Conservation (phyloP, 2,113 vertebrate species). For the Pogona vitticeps region DNA sequence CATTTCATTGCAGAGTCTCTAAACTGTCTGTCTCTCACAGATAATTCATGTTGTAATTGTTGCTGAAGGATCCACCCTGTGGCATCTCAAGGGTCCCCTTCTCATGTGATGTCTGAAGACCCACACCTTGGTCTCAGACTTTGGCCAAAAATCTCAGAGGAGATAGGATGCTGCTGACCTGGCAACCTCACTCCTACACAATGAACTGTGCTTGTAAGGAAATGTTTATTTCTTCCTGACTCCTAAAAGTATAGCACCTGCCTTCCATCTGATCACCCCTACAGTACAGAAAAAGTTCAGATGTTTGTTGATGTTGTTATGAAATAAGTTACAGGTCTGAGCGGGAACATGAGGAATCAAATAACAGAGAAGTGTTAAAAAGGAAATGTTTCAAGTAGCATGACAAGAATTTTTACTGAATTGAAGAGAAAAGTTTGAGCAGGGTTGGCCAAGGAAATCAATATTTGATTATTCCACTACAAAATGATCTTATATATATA, state of each 20-base stretch:
- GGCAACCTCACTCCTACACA: background rate
- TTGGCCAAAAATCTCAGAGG: too few relatives aligned
- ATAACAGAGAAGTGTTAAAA: background rate
- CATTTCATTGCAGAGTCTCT: too few relatives aligned
- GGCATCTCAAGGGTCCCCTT: too few relatives aligned
- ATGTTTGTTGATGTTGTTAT: background rate
- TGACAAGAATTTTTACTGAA: background rate
- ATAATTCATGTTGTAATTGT: too few relatives aligned
- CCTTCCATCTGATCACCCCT: background rate
- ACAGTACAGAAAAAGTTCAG: background rate
- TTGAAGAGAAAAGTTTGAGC: background rate
- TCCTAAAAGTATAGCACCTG: background rate
- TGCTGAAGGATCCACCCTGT: too few relatives aligned
- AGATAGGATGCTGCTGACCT: too few relatives aligned
- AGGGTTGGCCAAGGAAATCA: too few relatives aligned
- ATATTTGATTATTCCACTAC: background rate
- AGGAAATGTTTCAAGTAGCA: too few relatives aligned
- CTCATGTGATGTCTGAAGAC: too few relatives aligned
- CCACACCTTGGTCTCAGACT: too few relatives aligned
- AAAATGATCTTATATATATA: background rate
- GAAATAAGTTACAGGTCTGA: background rate
- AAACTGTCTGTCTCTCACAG: too few relatives aligned
- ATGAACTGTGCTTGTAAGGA: background rate
- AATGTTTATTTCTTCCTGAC: background rate
- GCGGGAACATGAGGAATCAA: background rate